These are phyloP conservation scores for Ammodramus savannarum DNA, from an alignment of 2,113 vertebrate genomes.

Conservation along the genomic window DNA sequence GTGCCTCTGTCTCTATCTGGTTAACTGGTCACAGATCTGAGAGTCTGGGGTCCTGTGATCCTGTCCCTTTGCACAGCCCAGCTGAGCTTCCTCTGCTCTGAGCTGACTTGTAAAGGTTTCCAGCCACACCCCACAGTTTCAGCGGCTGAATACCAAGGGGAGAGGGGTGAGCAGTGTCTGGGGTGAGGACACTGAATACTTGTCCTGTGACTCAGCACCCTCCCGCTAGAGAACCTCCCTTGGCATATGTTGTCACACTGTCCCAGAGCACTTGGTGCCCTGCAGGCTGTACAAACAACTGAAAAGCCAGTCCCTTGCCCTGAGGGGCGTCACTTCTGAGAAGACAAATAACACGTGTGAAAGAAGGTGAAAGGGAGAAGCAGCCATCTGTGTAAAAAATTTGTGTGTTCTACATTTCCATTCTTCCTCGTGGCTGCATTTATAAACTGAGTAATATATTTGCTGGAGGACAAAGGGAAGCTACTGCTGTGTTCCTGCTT, in stretches of 20 bases:
- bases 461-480: neutral
- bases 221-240: neutral
- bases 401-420: neutral
- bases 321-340: neutral
- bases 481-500: neutral
- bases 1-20: neutral
- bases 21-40: accelerated
- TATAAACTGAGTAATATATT: neutral
- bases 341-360: neutral
- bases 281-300: neutral
- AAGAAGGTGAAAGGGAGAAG: constrained; percentile 19
- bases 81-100: neutral
- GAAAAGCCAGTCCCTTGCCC: neutral
- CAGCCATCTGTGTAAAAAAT: neutral
- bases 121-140: neutral
- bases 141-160: neutral
- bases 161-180: neutral
- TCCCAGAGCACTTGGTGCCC: neutral
- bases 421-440: neutral
- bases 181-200: neutral
- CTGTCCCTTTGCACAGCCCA: neutral
- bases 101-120: neutral
- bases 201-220: neutral
- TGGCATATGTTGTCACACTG: neutral
- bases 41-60: neutral